Evolutionary conservation across 2,797 vertebrate genomes (phyloP), one percentile per base, ranked within the genome.

Genomic region (Orestias chungarensis): DNA sequence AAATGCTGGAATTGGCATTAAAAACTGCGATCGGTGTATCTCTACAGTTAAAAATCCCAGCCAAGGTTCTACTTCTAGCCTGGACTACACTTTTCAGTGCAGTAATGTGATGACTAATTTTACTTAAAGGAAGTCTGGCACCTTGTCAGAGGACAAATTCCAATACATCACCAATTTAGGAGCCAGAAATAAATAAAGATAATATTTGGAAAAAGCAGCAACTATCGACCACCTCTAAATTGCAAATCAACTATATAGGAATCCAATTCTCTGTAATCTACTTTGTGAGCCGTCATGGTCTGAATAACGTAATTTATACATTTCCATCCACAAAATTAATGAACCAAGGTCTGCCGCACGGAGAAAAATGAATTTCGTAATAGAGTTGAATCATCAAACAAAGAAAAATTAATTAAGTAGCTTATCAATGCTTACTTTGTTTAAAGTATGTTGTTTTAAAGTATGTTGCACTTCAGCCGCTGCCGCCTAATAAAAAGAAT

Each of bases 311-410:
- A 90, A 93, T 94, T 93, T 94, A 91, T 93, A 80, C 89, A 83
- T 93, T 93, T 92, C 80, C 87, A 61, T 82, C 74, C 79, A 82
- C 57, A 79, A 89, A 93, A 93, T 93, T 88, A 94, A 91, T 91
- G 90, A 62, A 85, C 83, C 69, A 83, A 82, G 72, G 74, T 74
- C 81, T 33, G 76, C 64, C 75, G 82, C 70, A 80, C 49, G 69
- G 71, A 23, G 72, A 76, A 86, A 86, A 90, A 86, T 76, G 86
- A 67, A 84, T 89, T 93, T 85, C 27, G 74, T 91, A 90, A 94
- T 89, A 85, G 93, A 93, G 91, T 91, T 81, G 87, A 91, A 92
- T 89, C 87, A 88, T 91, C 87, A 93, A 93, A 94, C 92, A 92
- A 90, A 91, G 87, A 72, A 84, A 68, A 94, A 93, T 92, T 90